Evolutionary conservation across 2,888 invertebrate genomes (phyloP), one percentile per base, ranked within the genome.

Genomic region (Spicauda simplicius): DNA sequence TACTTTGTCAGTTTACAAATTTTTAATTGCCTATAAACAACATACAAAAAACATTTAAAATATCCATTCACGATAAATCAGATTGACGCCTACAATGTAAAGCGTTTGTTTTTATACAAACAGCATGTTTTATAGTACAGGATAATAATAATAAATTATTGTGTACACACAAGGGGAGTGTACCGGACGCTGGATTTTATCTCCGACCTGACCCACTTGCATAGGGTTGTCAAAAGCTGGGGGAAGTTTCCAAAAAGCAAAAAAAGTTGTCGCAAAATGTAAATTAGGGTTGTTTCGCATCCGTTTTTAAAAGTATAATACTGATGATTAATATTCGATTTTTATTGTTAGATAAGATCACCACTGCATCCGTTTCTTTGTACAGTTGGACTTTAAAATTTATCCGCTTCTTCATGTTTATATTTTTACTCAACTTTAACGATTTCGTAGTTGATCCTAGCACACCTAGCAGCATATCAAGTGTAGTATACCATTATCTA

Each of bases 61-160:
- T 18, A 54, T 41, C 37, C 14, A 62, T 14, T 16, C 12, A 52
- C 57, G 16, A 58, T 64, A 53, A 58, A 64, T 64, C 52, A 58
- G 30, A 5, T 52, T 18, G 48, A 64, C 48, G 12, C 48, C 20
- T 37, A 19, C 18, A 19, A 50, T 16, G 37, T 25, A 52, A 11
- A 57, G 37, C 12, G 56, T 59, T 18, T 54, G 53, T 54, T 59
- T 59, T 52, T 64, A 53, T 65, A 59, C 53, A 65, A 54, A 65
- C 62, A 63, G 11, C 53, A 59, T 53, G 59, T 59, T 59, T 33
- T 54, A 57, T 52, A 55, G 50, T 33, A 52, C 59, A 25, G 52
- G 56, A 61, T 55, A 30, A 60, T 55, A 60, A 61, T 61, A 61
- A 67, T 67, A 67, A 67, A 61, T 67, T 52, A 61, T 61, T 66